Conservation (phyloP, 2,113 vertebrate species). For the Calypte anna region DNA sequence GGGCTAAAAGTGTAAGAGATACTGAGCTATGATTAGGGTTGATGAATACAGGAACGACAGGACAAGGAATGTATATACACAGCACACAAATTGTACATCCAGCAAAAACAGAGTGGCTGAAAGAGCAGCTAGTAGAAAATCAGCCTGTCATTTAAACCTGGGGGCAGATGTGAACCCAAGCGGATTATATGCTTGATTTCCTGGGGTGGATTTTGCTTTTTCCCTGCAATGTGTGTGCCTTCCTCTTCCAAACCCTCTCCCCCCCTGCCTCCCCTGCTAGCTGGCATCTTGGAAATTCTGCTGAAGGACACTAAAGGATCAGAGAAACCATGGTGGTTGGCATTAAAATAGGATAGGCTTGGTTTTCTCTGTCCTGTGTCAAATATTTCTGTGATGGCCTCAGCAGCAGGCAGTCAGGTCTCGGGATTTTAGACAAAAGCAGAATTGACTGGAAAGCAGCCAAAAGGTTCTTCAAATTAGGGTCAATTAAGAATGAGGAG, state of each 20-base stretch:
- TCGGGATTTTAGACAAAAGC: not conserved
- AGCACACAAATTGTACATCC: constrained; percentile 46
- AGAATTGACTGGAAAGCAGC: not conserved
- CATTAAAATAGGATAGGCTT: not conserved
- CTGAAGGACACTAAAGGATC: constrained; percentile 8
- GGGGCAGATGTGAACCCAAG: constrained; percentile 65
- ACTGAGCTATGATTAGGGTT: not conserved
- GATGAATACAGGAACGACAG: not conserved
- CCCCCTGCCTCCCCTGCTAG: not conserved
- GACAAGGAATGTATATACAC: constrained; percentile 1
- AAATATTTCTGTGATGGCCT: not conserved
- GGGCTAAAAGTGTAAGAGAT: not conserved
- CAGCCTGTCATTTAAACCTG: constrained; percentile 63
- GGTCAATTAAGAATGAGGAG: not conserved
- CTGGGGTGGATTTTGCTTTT: constrained; percentile 21
- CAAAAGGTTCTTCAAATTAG: not conserved
- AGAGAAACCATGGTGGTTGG: not conserved
- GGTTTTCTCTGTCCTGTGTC: not conserved
- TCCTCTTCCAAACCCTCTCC: not conserved
- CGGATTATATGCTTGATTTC: constrained; percentile 31
- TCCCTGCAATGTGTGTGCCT: not conserved
- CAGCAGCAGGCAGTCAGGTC: not conserved
- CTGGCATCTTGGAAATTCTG: constrained; percentile 34
- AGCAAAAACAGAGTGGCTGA: constrained; percentile 35
- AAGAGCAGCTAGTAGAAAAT: constrained; percentile 66